Evolutionary conservation across 23 tunicate species (phyloP).

Genomic region (Halocynthia roretzi): DNA sequence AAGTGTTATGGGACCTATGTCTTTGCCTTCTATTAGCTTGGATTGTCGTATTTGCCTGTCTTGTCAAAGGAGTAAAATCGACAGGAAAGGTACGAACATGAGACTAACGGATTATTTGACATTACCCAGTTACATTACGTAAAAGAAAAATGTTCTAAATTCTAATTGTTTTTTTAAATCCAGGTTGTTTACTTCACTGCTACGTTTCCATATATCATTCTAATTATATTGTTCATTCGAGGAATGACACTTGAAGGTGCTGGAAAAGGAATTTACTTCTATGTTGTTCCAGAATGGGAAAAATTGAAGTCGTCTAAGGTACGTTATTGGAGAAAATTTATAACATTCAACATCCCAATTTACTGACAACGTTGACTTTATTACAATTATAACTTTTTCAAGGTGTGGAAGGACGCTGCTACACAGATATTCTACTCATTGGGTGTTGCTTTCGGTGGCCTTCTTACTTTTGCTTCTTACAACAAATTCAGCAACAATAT

Average conservation of each 20-base stretch:
- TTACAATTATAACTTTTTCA: not conserved
- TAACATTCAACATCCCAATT: not conserved
- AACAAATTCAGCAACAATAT: conserved; percentile 92
- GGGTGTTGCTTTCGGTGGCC: conserved; percentile 84
- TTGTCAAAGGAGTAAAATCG: conserved; percentile 86
- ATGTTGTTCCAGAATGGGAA: conserved; percentile 69
- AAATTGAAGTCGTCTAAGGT: conserved; percentile 45
- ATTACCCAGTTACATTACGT: not conserved
- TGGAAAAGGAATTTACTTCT: conserved; percentile 64
- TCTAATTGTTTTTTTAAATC: not conserved
- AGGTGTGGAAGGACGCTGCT: conserved; percentile 98
- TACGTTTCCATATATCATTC: conserved; percentile 77
- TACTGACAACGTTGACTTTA: not conserved
- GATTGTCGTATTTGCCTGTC: conserved; percentile 74
- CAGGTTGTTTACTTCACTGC: conserved; percentile 96
- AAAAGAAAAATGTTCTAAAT: not conserved
- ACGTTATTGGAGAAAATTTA: not conserved
- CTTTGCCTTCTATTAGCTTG: conserved; percentile 82
- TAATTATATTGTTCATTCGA: conserved; percentile 67
- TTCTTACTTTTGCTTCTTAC: conserved; percentile 93
- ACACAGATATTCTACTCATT: conserved; percentile 96
- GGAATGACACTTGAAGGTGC: conserved; percentile 82
- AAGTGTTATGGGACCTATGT: conserved; percentile 77
- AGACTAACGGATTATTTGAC: not conserved
- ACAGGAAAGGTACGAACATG: conserved; percentile 64